phyloP scores from a whole-genome alignment of 1,140 invertebrate genomes.

The Aphelenchoides fujianensis region DNA sequence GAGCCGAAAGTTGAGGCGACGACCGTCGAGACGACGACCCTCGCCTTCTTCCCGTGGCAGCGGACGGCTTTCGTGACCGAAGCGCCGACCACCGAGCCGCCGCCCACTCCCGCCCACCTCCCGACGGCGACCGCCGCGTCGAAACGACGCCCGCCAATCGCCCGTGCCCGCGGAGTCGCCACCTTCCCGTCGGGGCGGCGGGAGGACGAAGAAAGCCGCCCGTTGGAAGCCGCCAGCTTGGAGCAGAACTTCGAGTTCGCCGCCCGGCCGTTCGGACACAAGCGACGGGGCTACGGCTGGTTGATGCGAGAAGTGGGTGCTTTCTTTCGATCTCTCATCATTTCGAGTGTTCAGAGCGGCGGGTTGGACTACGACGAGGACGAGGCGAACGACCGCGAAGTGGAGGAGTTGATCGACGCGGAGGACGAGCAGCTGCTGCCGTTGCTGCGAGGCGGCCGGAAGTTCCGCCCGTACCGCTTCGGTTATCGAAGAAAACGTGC shows the following conservation, averaged over 20 bases:
- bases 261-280: not conserved
- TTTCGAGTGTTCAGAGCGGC: not conserved
- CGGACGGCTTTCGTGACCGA: not conserved
- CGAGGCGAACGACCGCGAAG: not conserved
- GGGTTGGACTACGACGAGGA: not conserved
- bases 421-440: not conserved
- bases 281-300: not conserved
- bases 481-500: slow-evolving; percentile 5
- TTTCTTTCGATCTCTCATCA: not conserved
- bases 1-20: not conserved
- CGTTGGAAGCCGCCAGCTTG: not conserved
- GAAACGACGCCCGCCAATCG: not conserved
- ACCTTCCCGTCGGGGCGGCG: not conserved
- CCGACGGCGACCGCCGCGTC: not conserved
- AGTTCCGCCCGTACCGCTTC: not conserved
- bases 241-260: not conserved
- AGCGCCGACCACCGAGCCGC: not conserved
- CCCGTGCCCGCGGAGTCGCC: not conserved
- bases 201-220: not conserved
- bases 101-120: not conserved
- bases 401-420: not conserved
- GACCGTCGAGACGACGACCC: not conserved
- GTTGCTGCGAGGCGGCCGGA: not conserved
- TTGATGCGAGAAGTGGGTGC: not conserved
- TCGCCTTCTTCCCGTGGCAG: not conserved